A percentile compares a stretch with the other conserved stretches of the same genome.
Evolutionary conservation across 2,113 vertebrate genomes (phyloP).

Genomic region (Sclerurus mexicanus): DNA sequence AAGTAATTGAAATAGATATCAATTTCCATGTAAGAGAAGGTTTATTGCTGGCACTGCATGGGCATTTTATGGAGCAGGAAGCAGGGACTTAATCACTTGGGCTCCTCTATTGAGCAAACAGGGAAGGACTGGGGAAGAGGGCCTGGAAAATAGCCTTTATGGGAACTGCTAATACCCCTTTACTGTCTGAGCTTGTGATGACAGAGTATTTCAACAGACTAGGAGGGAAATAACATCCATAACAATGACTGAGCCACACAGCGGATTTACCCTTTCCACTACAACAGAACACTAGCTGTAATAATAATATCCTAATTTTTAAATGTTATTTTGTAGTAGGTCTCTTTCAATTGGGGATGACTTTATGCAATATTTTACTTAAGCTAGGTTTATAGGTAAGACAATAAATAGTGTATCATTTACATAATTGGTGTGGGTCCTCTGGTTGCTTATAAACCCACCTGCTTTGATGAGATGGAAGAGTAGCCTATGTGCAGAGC

Average conservation of each 20-base stretch:
- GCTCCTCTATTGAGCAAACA: accelerated
- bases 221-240: neutral
- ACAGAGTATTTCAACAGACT: neutral
- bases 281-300: neutral
- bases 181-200: neutral
- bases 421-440: neutral
- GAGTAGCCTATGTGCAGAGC: accelerated
- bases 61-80: neutral
- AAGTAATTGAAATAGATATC: too few relatives aligned
- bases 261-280: neutral
- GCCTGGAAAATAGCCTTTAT: neutral
- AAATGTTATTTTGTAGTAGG: neutral
- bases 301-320: neutral
- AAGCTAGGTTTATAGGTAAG: neutral
- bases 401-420: neutral
- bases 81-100: neutral
- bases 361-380: neutral
- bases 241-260: neutral
- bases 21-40: neutral
- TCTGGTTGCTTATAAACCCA: neutral
- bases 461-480: neutral
- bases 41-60: neutral
- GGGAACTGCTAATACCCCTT: neutral
- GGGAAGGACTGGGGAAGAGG: neutral
- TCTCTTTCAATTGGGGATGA: neutral